Percentiles rank a stretch among this genome's conserved stretches.
phyloP scores from a whole-genome alignment of 1,140 invertebrate genomes.

The Cepaea nemoralis region DNA sequence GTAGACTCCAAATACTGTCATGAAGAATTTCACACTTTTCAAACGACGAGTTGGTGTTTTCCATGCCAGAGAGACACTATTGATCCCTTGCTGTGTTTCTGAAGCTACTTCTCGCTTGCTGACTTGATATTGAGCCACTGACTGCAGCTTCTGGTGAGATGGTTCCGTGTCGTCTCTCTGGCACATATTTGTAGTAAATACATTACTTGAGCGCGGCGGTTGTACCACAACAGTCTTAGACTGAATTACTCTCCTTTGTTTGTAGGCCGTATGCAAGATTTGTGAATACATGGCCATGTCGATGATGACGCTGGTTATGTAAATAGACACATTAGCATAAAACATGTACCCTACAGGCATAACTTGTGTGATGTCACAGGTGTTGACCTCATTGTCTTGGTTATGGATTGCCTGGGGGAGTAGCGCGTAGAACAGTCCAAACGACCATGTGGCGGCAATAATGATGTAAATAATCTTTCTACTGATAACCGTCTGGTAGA shows the following conservation, averaged over 20 bases:
- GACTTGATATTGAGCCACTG: neutral
- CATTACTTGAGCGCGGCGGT: neutral
- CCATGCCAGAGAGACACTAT: neutral
- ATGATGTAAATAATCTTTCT: neutral
- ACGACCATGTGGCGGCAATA: neutral
- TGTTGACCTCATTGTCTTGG: neutral
- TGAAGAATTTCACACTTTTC: constrained; percentile 33
- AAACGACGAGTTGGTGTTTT: neutral
- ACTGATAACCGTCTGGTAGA: neutral
- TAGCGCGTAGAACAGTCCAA: constrained; percentile 9
- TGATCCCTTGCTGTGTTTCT: neutral
- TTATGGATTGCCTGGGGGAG: constrained; percentile 30
- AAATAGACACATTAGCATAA: constrained; percentile 12
- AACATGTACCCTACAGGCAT: constrained; percentile 28
- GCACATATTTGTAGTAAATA: neutral
- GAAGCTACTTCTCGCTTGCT: neutral
- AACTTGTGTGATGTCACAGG: constrained; percentile 8
- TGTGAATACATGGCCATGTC: constrained; percentile 3
- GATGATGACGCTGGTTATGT: neutral
- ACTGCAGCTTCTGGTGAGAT: neutral
- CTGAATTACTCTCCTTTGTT: neutral
- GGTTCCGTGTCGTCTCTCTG: neutral
- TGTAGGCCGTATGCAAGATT: constrained; percentile 1
- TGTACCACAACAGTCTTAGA: neutral
- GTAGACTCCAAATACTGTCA: constrained; percentile 37